Evolutionary conservation across 2,888 invertebrate genomes (phyloP), one percentile per base, ranked within the genome.

Genomic region (Ecliptopera silaceata): DNA sequence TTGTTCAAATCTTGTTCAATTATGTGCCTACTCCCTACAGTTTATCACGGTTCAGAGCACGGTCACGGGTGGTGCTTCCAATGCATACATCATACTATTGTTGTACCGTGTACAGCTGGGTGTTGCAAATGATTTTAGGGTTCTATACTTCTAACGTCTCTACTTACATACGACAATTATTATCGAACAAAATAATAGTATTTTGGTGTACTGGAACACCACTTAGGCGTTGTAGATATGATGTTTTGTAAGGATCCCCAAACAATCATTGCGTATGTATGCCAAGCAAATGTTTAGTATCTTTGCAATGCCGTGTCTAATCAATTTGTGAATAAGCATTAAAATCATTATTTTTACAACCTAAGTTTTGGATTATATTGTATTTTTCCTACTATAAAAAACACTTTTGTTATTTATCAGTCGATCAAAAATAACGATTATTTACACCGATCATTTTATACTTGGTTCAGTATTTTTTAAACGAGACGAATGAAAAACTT

Each of bases 11-110:
- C 34, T 49, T 49, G 56, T 32, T 56, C 31, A 51, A 61, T 64
- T 53, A 49, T 54, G 58, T 51, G 53, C 50, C 55, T 52, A 62
- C 65, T 69, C 71, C 63, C 69, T 69, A 64, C 67, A 71, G 70
- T 68, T 71, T 69, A 77, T 65, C 84, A 86, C 83, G 88, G 86
- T 87, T 88, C 88, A 86, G 79, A 84, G 78, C 66, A 73, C 65
- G 60, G 88, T 86, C 84, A 88, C 82, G 88, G 81, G 63, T 77
- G 82, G 82, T 86, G 85, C 71, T 64, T 71, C 62, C 72, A 69
- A 72, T 80, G 77, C 78, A 79, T 59, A 61, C 57, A 70, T 71
- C 70, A 65, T 59, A 60, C 59, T 64, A 59, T 63, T 60, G 59
- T 60, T 46, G 47, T 54, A 42, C 44, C 43, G 17, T 54, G 46